Evolutionary conservation across 2,113 vertebrate species (phyloP), one percentile per base, ranked within the genome.

Genomic region (Elephas maximus): DNA sequence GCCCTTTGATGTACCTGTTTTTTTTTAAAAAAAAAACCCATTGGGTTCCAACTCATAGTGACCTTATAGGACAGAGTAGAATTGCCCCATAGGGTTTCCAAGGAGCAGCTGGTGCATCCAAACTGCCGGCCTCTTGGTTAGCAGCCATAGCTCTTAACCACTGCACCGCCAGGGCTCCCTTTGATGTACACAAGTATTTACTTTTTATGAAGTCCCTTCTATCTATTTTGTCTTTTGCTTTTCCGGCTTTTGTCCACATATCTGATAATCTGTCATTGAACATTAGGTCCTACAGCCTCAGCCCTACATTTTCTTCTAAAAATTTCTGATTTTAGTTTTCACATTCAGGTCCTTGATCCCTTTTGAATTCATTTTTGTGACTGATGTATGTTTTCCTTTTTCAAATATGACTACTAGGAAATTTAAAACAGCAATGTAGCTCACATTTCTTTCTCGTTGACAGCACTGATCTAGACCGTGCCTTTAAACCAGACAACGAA

Each of bases 401-500:
- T 80, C 53, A 90, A 60, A 41, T 82, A 11, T 28, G 45, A 73
- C 23, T 21, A 65, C 37, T 5, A 67, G 26, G 26, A 95, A 69
- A 83, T 30, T 24, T 77, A 15, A 69, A 86, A 83, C 77, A 73
- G 28, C 3, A 37, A 73, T 2, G 21, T 86, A 90, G 23, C 17
- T 86, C 18, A 11, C 4, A 44, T 28, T 15, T 96, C 28, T 87
- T 96, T 95, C 20, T 48, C 4, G 69, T 76, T 71, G 74, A 69
- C 0, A 87, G 24, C 11, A 76, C 5, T 73, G 17, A 67, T 67
- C 20, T 60, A 63, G 1, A 86, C 11, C 77, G 9, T 63, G n/a
- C 15, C 44, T 95, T 10, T 94, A 69, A 94, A 48, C 7, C 93
- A 88, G 26, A 94, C 80, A 67, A 63, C 62, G 63, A 92, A 12